A percentile compares a stretch with the other conserved stretches of the same genome.
Evolutionary conservation across 64 coral and sea anemone species (phyloP).

Genomic region (Stichodactyla helianthus): DNA sequence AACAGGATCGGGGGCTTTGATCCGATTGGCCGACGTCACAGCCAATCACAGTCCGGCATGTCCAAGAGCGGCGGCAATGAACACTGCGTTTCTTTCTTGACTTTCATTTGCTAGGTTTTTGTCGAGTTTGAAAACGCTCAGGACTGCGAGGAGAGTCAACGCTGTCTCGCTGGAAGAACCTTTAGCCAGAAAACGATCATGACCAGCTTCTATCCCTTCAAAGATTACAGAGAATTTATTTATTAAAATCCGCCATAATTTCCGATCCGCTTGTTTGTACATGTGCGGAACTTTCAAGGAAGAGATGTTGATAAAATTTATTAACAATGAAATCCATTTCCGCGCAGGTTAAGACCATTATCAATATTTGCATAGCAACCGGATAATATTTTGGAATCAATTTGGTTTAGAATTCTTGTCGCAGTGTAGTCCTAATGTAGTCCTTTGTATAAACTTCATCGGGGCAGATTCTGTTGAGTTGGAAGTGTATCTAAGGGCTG

Average conservation of each 20-base stretch:
- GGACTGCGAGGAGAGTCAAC: conserved; percentile 37
- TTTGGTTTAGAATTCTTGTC: neutral
- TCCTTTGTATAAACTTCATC: neutral
- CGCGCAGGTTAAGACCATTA: neutral
- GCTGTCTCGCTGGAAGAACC: conserved; percentile 28
- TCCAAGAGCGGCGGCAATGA: neutral
- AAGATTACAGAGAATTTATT: neutral
- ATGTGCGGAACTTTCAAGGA: neutral
- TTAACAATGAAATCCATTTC: neutral
- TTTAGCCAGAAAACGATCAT: conserved; percentile 37
- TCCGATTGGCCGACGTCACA: neutral
- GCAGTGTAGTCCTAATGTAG: neutral
- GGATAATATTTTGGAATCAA: neutral
- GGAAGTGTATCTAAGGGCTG: neutral
- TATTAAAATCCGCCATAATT: neutral
- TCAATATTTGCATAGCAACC: neutral
- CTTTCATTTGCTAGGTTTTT: conserved; percentile 31
- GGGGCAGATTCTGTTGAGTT: neutral
- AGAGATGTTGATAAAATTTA: neutral
- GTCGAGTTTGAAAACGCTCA: conserved; percentile 44
- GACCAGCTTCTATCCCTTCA: conserved; percentile 37
- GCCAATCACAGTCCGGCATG: neutral
- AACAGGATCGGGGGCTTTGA: neutral
- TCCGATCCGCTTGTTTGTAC: neutral
- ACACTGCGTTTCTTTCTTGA: neutral